A percentile compares a stretch with the other conserved stretches of the same genome.
Conservation (phyloP, 2,797 vertebrate species). For the Pseudomugil gertrudae region DNA sequence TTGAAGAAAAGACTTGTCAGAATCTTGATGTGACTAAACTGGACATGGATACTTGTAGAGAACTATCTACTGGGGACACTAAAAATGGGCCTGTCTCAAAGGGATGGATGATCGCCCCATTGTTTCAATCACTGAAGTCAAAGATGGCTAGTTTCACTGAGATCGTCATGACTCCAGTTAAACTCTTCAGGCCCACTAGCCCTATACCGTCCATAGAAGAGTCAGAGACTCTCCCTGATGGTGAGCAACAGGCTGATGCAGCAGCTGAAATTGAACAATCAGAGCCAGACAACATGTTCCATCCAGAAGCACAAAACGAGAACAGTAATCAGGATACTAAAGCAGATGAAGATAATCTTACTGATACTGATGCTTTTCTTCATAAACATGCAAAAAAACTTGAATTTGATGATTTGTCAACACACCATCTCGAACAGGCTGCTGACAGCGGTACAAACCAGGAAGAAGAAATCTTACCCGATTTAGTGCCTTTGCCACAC, state of each 20-base stretch:
- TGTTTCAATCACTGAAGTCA: conserved; percentile 87
- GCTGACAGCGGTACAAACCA: conserved; percentile 30
- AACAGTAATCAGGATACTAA: background rate
- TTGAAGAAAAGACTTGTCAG: conserved; percentile 8
- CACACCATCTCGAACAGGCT: conserved; percentile 1
- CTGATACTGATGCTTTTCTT: background rate
- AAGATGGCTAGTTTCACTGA: conserved; percentile 92
- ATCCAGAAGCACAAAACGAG: conserved; percentile 22
- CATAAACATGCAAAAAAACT: conserved; percentile 47
- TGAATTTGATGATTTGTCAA: conserved; percentile 44
- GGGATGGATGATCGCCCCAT: conserved; percentile 87
- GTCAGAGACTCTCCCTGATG: conserved; percentile 9
- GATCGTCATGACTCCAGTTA: conserved; percentile 85
- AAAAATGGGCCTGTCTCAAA: conserved; percentile 44
- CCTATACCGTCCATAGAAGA: conserved; percentile 16
- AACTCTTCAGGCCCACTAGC: conserved; percentile 75
- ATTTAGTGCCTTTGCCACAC: conserved; percentile 49
- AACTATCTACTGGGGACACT: conserved; percentile 8
- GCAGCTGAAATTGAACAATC: conserved; percentile 3
- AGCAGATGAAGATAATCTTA: background rate
- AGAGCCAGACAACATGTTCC: background rate
- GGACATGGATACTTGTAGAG: conserved; percentile 27
- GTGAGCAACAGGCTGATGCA: background rate
- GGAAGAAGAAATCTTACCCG: conserved; percentile 21
- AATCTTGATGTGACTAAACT: conserved; percentile 9